phyloP scores from a whole-genome alignment of 2,888 invertebrate genomes.

The Conus canariensis region DNA sequence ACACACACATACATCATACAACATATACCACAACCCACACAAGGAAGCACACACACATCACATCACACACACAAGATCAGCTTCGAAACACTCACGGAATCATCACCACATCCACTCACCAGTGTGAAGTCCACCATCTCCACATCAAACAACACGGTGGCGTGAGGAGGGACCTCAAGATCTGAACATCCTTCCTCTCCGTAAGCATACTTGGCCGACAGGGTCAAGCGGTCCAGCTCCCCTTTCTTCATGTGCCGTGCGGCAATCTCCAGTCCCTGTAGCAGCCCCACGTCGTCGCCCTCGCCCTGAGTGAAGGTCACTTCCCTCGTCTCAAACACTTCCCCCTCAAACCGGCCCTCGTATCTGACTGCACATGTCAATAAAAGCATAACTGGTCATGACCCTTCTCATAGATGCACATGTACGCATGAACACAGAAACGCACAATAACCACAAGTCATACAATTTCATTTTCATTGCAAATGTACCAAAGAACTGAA shows the following conservation, averaged over 20 bases:
- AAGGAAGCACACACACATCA: no score
- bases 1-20: no score
- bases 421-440: not conserved
- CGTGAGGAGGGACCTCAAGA: slow-evolving; percentile 88
- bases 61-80: no score
- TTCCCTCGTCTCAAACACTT: slow-evolving; percentile 88
- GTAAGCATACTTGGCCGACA: slow-evolving; percentile 90
- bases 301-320: slow-evolving; percentile 93
- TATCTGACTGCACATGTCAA: slow-evolving; percentile 84
- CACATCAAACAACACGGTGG: slow-evolving; percentile 85
- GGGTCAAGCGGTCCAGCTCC: slow-evolving; percentile 84
- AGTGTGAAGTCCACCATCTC: slow-evolving; percentile 91
- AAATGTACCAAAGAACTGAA: no score
- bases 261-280: slow-evolving; percentile 83
- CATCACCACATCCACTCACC: slow-evolving; percentile 76
- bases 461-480: no score
- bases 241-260: slow-evolving; percentile 87
- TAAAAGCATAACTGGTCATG: not conserved
- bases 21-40: no score
- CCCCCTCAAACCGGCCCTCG: slow-evolving; percentile 84
- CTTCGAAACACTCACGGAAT: no score
- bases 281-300: slow-evolving; percentile 87
- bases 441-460: not conserved
- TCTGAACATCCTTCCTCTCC: slow-evolving; percentile 85
- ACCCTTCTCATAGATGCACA: not conserved